Evolutionary conservation across 1,140 invertebrate species (phyloP), one percentile per base, ranked within the genome.

Genomic region (Rhynchophorus ferrugineus): DNA sequence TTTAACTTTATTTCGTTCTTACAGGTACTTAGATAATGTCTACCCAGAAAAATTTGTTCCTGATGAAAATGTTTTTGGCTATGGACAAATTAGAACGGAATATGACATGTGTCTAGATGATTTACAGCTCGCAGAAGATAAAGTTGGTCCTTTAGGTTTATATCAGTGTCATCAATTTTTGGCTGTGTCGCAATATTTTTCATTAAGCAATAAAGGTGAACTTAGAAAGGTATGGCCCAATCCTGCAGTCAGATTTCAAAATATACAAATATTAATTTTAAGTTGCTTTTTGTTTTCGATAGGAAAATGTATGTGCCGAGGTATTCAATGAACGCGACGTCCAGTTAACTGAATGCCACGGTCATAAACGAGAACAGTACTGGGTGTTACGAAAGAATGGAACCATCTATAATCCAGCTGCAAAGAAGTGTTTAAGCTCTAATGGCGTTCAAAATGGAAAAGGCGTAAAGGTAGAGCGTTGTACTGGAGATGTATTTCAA

Each of bases 11-110:
- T 50, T 11, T 38, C 2, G 3, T 39, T 45, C 18, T 56, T 53
- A 22, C 7, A 58, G 56, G 56, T 88, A 83, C 63, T 71, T 87
- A 50, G 76, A 88, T 36, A 84, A 87, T 69, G 69, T 91, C 16
- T 89, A 87, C 70, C 84, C 83, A 3, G 82, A 90, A 65, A 93
- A 93, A 71, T 94, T 91, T 71, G 81, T 94, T 41, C 83, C 85
- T 8, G 89, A 89, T 56, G 79, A 87, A 66, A 81, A 93, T 65
- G 84, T 87, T 1, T 67, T 74, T 36, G 86, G 78, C 7, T 92
- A 84, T 71, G 92, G 92, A 16, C 63, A 65, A 54, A 50, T 52
- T 8, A 63, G 59, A 44, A 79, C 76, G 51, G 66, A 70, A 2
- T 62, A 64, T 6, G 74, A 75, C 1, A 69, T 89, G 44, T 93